Evolutionary conservation across 92 coral and sea anemone genomes (phyloP).

Genomic region (Virgularia gustaviana): DNA sequence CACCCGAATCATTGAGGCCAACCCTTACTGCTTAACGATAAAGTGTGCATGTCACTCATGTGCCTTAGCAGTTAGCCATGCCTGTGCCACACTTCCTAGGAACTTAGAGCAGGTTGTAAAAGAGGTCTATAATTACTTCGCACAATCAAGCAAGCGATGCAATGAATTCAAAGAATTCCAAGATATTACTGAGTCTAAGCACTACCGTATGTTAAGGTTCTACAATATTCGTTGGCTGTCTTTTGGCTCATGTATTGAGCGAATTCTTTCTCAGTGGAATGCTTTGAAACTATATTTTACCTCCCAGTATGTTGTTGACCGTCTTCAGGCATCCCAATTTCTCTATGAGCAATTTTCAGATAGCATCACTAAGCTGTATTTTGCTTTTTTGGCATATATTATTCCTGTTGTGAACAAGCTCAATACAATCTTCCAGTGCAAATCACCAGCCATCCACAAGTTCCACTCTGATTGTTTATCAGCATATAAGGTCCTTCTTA

Average conservation of each 20-base stretch:
- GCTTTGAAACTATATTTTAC: conserved; percentile 23
- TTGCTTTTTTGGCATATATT: conserved; percentile 10
- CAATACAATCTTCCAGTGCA: conserved; percentile 9
- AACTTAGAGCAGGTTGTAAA: conserved; percentile 31
- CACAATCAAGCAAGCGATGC: conserved; percentile 23
- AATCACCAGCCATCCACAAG: conserved; percentile 27
- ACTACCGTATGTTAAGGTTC: conserved; percentile 12
- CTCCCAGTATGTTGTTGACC: conserved; percentile 15
- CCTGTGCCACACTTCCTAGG: conserved; percentile 5
- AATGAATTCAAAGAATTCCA: conserved; percentile 24
- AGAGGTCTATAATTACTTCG: conserved; percentile 19
- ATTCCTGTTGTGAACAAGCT: conserved; percentile 20
- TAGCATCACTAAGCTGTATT: conserved; percentile 20
- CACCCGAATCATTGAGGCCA: conserved; percentile 2
- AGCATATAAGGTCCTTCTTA: conserved; percentile 21
- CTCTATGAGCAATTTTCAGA: conserved; percentile 16
- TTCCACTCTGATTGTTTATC: conserved; percentile 11
- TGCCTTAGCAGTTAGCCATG: conserved; percentile 23
- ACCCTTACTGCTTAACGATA: conserved; percentile 16
- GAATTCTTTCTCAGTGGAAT: conserved; percentile 22
- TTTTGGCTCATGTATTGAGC: conserved; percentile 26
- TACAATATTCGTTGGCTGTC: conserved; percentile 23
- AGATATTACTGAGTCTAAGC: conserved; percentile 30
- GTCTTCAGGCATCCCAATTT: conserved; percentile 16
- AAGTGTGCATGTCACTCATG: conserved; percentile 27